phyloP scores from a whole-genome alignment of 2,888 invertebrate species.

The Ethmia dodecea region DNA sequence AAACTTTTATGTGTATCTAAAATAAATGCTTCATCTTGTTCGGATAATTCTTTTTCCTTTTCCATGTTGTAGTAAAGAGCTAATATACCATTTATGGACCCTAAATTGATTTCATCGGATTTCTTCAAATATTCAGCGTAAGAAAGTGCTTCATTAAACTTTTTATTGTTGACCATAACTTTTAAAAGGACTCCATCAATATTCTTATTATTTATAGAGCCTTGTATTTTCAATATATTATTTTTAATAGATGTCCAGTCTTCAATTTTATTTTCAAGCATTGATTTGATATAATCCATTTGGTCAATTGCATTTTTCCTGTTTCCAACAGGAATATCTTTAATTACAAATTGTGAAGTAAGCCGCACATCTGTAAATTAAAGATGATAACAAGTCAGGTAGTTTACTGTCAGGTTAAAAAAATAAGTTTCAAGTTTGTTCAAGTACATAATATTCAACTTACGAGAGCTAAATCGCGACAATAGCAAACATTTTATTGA shows the following conservation, averaged over 20 bases:
- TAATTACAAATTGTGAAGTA: conserved; percentile 17
- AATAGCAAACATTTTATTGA: no score
- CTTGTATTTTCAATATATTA: conserved; percentile 47
- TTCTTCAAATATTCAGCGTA: conserved; percentile 76
- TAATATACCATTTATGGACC: conserved; percentile 77
- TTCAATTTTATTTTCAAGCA: conserved; percentile 26
- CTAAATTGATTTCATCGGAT: conserved; percentile 72
- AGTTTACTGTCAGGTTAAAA: no score
- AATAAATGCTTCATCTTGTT: conserved; percentile 73
- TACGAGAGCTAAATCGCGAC: no score
- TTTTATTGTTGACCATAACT: conserved; percentile 54
- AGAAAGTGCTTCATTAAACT: conserved; percentile 70
- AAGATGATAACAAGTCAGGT: neutral
- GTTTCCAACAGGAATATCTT: conserved; percentile 11
- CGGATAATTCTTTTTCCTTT: conserved; percentile 37
- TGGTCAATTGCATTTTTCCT: conserved; percentile 30
- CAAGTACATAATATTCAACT: no score
- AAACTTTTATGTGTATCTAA: conserved; percentile 65
- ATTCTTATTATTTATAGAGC: conserved; percentile 63
- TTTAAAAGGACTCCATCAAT: conserved; percentile 80
- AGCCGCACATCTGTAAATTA: conserved; percentile 28
- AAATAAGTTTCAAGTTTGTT: no score
- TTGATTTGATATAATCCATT: conserved; percentile 43
- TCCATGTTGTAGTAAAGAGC: conserved; percentile 65
- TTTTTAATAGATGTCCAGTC: conserved; percentile 63